A percentile compares a stretch with the other conserved stretches of the same genome.
phyloP scores from a whole-genome alignment of 2,797 vertebrate species.

The Lerista edwardsae region DNA sequence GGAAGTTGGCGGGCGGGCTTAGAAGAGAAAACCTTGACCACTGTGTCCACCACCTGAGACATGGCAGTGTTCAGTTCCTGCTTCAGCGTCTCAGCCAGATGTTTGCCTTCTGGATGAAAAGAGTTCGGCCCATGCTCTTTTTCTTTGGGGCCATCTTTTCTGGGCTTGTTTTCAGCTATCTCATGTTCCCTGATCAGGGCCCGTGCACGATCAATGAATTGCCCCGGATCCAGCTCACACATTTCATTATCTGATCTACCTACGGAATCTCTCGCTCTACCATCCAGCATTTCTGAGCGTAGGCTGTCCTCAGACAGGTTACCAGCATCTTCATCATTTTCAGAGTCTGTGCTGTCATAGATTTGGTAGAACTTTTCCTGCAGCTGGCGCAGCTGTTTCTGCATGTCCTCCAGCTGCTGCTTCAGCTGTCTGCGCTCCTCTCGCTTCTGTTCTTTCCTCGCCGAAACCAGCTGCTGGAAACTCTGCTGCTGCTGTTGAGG shows the following conservation, averaged over 20 bases:
- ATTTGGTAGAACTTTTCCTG: slow-evolving; percentile 99
- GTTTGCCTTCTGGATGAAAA: slow-evolving; percentile 93
- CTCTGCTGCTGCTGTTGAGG: slow-evolving; percentile 98
- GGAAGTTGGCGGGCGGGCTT: slow-evolving; percentile 93
- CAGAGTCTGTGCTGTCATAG: slow-evolving; percentile 97
- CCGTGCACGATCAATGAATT: slow-evolving; percentile 91
- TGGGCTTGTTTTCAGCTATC: slow-evolving; percentile 85
- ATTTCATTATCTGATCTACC: slow-evolving; percentile 91
- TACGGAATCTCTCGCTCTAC: slow-evolving; percentile 80
- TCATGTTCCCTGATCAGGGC: slow-evolving; percentile 92
- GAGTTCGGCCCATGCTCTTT: slow-evolving; percentile 83
- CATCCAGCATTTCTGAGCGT: slow-evolving; percentile 87
- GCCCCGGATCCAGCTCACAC: slow-evolving; percentile 92
- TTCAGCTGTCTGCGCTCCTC: slow-evolving; percentile 97
- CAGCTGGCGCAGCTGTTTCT: slow-evolving; percentile 98
- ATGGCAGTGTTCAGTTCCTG: slow-evolving; percentile 98
- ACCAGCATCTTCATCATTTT: slow-evolving; percentile 91
- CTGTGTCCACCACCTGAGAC: slow-evolving; percentile 98
- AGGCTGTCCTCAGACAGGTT: slow-evolving; percentile 97
- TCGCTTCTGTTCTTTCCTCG: slow-evolving; percentile 94
- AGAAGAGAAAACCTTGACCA: slow-evolving; percentile 94
- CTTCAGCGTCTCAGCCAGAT: slow-evolving; percentile 95
- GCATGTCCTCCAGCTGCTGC: slow-evolving; percentile 99
- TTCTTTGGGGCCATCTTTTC: slow-evolving; percentile 84
- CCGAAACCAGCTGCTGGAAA: slow-evolving; percentile 97